Percentiles rank a stretch among this genome's conserved stretches.
Conservation (phyloP, 2,888 invertebrate genomes). For the Torymus tubicola region DNA sequence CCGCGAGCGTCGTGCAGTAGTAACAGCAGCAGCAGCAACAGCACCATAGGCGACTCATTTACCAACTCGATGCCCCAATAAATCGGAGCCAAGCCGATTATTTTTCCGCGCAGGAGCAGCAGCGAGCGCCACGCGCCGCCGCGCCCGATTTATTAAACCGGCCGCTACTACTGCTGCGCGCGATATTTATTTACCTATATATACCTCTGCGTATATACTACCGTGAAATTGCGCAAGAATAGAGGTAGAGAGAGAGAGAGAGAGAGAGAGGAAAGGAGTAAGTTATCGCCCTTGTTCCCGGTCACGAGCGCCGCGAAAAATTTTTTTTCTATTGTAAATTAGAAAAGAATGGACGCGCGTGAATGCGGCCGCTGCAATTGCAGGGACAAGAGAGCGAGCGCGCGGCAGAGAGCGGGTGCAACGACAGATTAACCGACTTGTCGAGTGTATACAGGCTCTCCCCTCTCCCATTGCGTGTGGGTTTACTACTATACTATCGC, state of each 20-base stretch:
- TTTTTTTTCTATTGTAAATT: conserved; percentile 28
- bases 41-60: conserved; percentile 26
- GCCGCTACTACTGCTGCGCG: neutral
- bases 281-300: conserved; percentile 41
- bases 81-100: conserved; percentile 1
- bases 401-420: neutral
- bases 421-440: too few relatives aligned
- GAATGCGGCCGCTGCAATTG: neutral
- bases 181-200: conserved; percentile 30
- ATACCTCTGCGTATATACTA: neutral
- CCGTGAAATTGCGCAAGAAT: conserved; percentile 12
- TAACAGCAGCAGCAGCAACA: too few relatives aligned
- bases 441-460: too few relatives aligned
- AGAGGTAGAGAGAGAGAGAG: too few relatives aligned
- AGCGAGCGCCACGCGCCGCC: neutral
- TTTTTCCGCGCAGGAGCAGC: conserved; percentile 21
- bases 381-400: neutral
- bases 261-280: neutral
- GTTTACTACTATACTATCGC: too few relatives aligned
- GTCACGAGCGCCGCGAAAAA: conserved; percentile 21
- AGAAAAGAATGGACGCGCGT: conserved; percentile 25
- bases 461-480: too few relatives aligned
- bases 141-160: conserved; percentile 15
- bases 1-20: too few relatives aligned
- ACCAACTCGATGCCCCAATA: conserved; percentile 19